Base-by-base conservation (phyloP, 2,797 vertebrate species). In the Austrolebias charrua region DNA sequence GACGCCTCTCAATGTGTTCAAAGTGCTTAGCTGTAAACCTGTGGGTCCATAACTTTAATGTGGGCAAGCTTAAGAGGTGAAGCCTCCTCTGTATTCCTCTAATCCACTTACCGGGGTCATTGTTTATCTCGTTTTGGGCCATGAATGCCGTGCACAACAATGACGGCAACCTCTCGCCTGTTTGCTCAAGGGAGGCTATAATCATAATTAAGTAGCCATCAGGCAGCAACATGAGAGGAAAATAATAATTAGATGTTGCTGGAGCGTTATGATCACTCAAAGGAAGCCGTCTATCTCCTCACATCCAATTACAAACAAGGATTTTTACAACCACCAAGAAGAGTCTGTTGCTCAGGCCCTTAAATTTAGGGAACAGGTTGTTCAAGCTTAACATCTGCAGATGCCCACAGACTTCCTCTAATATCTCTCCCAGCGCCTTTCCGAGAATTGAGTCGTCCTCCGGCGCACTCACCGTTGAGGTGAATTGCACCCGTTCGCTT, bases 211-310 rank as follows among this genome's bases (percentile, higher is more conserved):
- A 73, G 75, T 49, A 71, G 70, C 77, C 79, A 71, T 66, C 61
- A 73, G 72, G 75, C 82, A 55, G 71, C 72, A 74, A 60, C 77
- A 82, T 38, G 66, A 82, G 85, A 72, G 73, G 72, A 54, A 60
- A 68, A 78, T 67, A 38, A 78, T 90, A 83, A 91, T 90, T 86
- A 88, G 75, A 69, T 79, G 65, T 48, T 74, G 79, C 71, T 70
- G 2, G 48, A 80, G 71, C 62, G 74, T 89, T 76, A 60, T 71
- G 73, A 83, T 69, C 60, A 75, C 65, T 73, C 68, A 45, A 60
- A 86, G 85, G 71, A 73, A 86, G 42, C 60, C 66, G 59, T 33
- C 88, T 76, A 82, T 84, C 69, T 63, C 71, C 74, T 75, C 59
- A 65, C 12, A 58, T 84, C 72, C 73, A 86, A 78, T 89, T 86